Conservation (phyloP, 2,888 invertebrate genomes). For the Orthosia gracilis region DNA sequence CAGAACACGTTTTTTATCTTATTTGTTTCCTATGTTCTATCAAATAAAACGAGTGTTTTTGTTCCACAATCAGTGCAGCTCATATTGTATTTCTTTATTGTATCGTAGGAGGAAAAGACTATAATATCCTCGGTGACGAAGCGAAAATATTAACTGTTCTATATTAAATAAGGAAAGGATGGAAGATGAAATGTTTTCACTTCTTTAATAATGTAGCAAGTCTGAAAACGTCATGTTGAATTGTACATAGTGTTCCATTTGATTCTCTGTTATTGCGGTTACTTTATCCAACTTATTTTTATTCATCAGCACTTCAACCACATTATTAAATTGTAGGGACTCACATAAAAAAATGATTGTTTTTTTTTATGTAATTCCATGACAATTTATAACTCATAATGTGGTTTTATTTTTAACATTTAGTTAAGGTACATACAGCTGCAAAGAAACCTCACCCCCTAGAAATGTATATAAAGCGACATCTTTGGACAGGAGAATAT, state of each 20-base stretch:
- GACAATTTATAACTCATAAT: no score
- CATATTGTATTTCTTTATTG: conserved; percentile 33
- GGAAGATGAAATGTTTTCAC: conserved; percentile 14
- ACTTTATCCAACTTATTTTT: neutral
- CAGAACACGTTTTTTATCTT: conserved; percentile 9
- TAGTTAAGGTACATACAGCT: no score
- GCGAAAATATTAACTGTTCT: conserved; percentile 27
- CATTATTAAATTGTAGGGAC: neutral
- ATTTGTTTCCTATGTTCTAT: conserved; percentile 2
- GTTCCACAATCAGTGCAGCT: conserved; percentile 32
- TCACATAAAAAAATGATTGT: no score
- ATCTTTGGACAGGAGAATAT: no score
- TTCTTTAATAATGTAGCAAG: conserved; percentile 27
- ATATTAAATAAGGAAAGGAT: conserved; percentile 36
- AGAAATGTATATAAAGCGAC: no score
- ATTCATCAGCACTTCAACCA: neutral
- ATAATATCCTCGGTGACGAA: conserved; percentile 37
- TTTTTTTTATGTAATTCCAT: no score
- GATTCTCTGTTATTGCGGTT: neutral
- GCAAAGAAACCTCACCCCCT: no score
- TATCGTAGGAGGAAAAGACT: conserved; percentile 24
- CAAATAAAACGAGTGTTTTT: conserved; percentile 34
- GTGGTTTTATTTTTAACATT: no score
- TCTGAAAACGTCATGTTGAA: neutral
- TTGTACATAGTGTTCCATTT: conserved; percentile 5